Conservation (phyloP, 2,113 vertebrate genomes). For the Anolis sagrei region DNA sequence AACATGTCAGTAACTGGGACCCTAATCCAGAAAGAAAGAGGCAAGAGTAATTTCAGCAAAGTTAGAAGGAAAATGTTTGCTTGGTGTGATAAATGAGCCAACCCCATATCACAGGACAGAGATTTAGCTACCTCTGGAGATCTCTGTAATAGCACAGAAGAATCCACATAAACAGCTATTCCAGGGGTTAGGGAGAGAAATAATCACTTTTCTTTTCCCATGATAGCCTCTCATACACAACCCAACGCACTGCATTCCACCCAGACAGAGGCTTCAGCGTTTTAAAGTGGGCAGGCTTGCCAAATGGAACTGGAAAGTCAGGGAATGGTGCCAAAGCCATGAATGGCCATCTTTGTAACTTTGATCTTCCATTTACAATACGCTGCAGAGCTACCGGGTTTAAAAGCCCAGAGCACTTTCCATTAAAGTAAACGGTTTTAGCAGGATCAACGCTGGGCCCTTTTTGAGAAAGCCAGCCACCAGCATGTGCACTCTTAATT, state of each 20-base stretch:
- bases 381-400: conserved; percentile 20
- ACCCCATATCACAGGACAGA: not conserved
- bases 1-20: not conserved
- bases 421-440: conserved; percentile 32
- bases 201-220: not conserved
- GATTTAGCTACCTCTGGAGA: not conserved
- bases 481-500: conserved; percentile 8
- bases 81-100: not conserved
- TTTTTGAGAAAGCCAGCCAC: not conserved
- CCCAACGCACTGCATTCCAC: conserved; percentile 1
- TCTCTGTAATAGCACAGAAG: not conserved
- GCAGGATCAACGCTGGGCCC: not conserved
- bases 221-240: not conserved
- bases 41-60: not conserved
- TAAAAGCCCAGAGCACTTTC: conserved; percentile 22
- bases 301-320: conserved; percentile 16
- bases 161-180: not conserved
- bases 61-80: not conserved
- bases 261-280: conserved; percentile 18
- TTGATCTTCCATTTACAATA: conserved; percentile 21
- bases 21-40: not conserved
- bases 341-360: not conserved
- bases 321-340: conserved; percentile 14
- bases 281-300: conserved; percentile 13
- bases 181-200: not conserved